Base-by-base conservation (phyloP, 2,888 invertebrate species). In the Acanthacorydalis orientalis region DNA sequence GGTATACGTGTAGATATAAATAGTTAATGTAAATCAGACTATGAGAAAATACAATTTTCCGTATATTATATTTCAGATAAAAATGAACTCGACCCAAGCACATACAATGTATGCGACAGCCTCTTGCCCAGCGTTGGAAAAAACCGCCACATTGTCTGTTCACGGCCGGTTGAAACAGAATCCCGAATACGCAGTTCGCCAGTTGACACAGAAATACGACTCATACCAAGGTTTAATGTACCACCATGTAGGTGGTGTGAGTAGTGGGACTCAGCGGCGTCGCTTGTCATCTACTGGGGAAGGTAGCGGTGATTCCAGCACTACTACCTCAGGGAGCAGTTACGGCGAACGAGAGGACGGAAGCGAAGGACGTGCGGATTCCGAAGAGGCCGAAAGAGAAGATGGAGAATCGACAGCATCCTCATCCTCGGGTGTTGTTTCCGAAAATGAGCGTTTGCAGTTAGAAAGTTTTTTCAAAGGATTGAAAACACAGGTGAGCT, bases 401-500 rank as follows among this genome's bases (percentile, higher is more conserved):
- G 63, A 63, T 50, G 50, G 56, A 35, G 60, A 62, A 47, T 54
- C 54, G 43, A 63, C 65, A 49, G 57, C 61, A 53, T 58, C 60
- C 51, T 60, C 67, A 16, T 60, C 67, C 6, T 64, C 68, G 50
- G 70, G 69, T 44, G 65, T 67, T 50, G 70, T 81, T 44, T 73
- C 76, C 8, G 78, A 79, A 46, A 63, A 70, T 50, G 82, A 83
- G 59, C 69, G 79, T 46, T 72, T 73, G 35, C 80, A 82, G 61
- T 75, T 84, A 49, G 83, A 84, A 61, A 74, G 78, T 47, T 82
- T 81, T 61, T 82, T 82, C 57, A 74, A 78, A 50, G 84, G 85
- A 46, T 71, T 85, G 51, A 84, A 84, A 60, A 83, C 86, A 1
- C 80, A 82, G 63, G 78, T 74, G 56, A 55, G 54, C 52, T 43